phyloP scores from a whole-genome alignment of 2,113 vertebrate genomes.

The Chauna torquata region DNA sequence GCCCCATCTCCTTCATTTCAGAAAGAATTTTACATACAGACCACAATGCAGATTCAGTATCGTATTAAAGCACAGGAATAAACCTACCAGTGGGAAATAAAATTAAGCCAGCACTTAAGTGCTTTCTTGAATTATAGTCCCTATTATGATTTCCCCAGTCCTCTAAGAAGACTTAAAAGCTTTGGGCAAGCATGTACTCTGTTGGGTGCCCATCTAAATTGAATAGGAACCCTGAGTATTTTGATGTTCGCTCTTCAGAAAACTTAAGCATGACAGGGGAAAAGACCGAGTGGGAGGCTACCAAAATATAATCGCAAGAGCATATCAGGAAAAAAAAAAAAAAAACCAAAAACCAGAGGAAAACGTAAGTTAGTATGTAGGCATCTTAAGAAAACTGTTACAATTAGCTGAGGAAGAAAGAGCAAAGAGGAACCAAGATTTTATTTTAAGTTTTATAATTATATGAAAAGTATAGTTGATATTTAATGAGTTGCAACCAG shows the following conservation, averaged over 20 bases:
- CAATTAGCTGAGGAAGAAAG: background rate
- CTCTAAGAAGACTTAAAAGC: background rate
- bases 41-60: background rate
- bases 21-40: background rate
- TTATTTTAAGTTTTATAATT: background rate
- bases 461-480: constrained; percentile 57
- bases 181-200: background rate
- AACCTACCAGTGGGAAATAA: background rate
- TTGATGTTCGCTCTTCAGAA: background rate
- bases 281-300: background rate
- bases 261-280: background rate
- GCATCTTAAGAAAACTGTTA: background rate
- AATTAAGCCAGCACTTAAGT: constrained; percentile 8
- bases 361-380: background rate
- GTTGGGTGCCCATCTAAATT: background rate
- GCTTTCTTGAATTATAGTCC: background rate
- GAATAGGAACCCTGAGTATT: background rate
- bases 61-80: background rate
- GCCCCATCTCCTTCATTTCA: background rate
- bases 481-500: constrained; percentile 60
- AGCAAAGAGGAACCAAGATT: background rate
- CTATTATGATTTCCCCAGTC: background rate
- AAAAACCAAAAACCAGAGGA: background rate
- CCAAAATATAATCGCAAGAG: background rate
- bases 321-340: background rate